Evolutionary conservation across 2,113 vertebrate genomes (phyloP).

Genomic region (Scomber scombrus): DNA sequence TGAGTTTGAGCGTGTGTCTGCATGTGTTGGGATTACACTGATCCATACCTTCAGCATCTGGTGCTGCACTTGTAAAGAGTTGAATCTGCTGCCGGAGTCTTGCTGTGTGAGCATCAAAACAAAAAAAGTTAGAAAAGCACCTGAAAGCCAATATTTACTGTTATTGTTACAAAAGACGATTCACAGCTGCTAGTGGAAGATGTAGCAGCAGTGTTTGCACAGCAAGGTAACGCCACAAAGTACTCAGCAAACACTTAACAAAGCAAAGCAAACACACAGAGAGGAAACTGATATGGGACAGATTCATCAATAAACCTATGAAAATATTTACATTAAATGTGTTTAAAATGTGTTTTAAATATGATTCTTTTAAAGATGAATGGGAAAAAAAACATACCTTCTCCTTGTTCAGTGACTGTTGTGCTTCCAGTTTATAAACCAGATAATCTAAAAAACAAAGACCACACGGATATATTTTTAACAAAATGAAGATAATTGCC

Average conservation of each 20-base stretch:
- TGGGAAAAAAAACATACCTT: constrained; percentile 85
- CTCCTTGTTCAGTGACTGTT: constrained; percentile 97
- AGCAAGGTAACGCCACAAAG: not conserved
- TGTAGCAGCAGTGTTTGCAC: not conserved
- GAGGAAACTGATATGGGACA: not conserved
- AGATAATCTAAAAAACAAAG: constrained; percentile 89
- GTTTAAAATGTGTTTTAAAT: not conserved
- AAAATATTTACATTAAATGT: not conserved
- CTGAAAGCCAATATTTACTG: not conserved
- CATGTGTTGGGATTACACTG: not conserved
- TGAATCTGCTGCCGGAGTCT: constrained; percentile 90
- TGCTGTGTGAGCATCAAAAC: constrained; percentile 85
- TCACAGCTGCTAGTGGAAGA: not conserved
- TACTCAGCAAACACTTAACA: not conserved
- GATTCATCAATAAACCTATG: not conserved
- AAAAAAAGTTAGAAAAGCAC: constrained; percentile 10
- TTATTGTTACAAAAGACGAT: not conserved
- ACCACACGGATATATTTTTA: not conserved
- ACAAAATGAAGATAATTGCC: not conserved
- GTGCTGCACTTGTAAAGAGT: constrained; percentile 93
- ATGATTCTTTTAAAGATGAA: not conserved
- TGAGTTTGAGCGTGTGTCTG: not conserved
- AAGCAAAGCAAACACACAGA: not conserved
- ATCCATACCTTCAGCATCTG: constrained; percentile 95
- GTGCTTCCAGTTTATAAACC: constrained; percentile 96